Base-by-base conservation (phyloP, 2,797 vertebrate genomes). In the Poecilia wingei region DNA sequence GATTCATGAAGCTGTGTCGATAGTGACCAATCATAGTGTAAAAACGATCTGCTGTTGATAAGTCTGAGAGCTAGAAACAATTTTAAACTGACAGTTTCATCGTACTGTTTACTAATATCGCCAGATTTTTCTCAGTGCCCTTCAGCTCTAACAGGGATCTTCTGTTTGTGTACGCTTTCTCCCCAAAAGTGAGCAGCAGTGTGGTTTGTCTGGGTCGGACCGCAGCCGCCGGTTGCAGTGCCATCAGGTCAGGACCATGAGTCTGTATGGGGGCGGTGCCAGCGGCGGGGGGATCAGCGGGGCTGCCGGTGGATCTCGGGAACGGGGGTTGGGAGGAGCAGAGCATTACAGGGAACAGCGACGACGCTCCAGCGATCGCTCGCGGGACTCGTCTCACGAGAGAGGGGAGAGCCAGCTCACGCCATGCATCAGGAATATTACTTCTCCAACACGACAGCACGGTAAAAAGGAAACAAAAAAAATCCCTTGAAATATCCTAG, bases 391-490 rank as follows among this genome's bases (percentile, higher is more conserved):
- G 0, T 99, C 98, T 79, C 98, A 99, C 0, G 98, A 99, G 91
- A 95, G 97, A 90, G 95, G 93, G 28, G 98, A 99, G 87, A 96
- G 97, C 75, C 98, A 98, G 83, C 96, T 99, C 83, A 99, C 97
- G 57, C 98, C 98, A 0, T 99, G 98, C 95, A 99, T 99, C 93
- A 95, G 98, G 91, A 99, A 99, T 70, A 96, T 99, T 70, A 97
- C 97, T 9, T 99, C 98, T 45, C 98, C 98, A 73, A 99, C 98
- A 25, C 95, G 97, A n/a, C 98, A 99, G 82, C 96, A 95, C 0
- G 95, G 96, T 96, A 85, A 95, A 89, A n/a, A 72, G 43, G 7
- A 25, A 16, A 1, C 2, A 9, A 1, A 31, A 8, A 8, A 13
- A 9, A 2, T 39, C 36, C 36, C 14, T 13, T 51, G 12, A 73